phyloP scores from a whole-genome alignment of 2,797 vertebrate genomes.

The Tinamus major region DNA sequence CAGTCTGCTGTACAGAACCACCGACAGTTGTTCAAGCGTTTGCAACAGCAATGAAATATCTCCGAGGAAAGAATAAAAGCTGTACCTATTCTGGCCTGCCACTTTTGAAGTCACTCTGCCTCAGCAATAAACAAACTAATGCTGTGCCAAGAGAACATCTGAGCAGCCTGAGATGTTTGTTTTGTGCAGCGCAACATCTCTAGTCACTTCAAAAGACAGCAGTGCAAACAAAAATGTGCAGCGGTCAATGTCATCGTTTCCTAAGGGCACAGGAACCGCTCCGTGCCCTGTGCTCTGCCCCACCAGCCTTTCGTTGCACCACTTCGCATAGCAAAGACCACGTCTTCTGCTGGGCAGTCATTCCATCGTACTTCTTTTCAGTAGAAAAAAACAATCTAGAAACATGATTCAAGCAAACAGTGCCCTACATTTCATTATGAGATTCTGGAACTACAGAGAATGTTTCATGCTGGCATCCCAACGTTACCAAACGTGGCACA shows the following conservation, averaged over 20 bases:
- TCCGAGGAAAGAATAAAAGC: slow-evolving; percentile 5
- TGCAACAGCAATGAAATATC: slow-evolving; percentile 24
- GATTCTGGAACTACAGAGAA: slow-evolving; percentile 17
- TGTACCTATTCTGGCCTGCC: background rate
- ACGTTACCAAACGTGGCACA: slow-evolving; percentile 47
- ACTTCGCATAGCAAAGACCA: background rate
- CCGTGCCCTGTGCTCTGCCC: background rate
- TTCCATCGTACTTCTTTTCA: background rate
- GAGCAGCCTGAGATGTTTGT: background rate
- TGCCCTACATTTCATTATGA: slow-evolving; percentile 10
- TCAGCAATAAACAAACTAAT: background rate
- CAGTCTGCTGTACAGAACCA: background rate
- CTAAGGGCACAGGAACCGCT: background rate
- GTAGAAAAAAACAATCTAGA: background rate
- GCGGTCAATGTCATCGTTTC: background rate
- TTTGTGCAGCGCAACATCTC: rapidly evolving
- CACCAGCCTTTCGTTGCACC: background rate
- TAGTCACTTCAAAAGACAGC: background rate
- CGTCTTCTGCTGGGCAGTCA: background rate
- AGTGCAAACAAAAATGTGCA: background rate
- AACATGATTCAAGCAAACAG: background rate
- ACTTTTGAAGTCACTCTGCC: background rate
- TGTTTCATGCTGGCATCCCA: slow-evolving; percentile 34
- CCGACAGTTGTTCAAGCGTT: background rate
- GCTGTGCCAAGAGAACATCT: background rate